Evolutionary conservation across 2,888 invertebrate species (phyloP).

Genomic region (Chorisops tibialis): DNA sequence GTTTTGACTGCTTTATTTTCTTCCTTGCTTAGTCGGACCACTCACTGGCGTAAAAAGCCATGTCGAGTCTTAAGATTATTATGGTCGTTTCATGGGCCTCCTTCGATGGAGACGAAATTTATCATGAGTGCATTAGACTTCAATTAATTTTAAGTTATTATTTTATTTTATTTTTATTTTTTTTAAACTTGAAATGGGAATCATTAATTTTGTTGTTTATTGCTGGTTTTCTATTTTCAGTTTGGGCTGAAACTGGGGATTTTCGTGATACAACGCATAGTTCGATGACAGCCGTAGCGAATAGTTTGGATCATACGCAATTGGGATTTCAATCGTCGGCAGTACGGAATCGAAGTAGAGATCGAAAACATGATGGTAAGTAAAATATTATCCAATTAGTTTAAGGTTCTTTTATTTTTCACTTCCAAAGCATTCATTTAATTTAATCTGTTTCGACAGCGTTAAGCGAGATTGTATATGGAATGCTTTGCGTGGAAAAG

Average conservation of each 20-base stretch:
- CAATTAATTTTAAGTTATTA: slow-evolving; percentile 8
- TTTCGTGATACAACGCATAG: slow-evolving; percentile 79
- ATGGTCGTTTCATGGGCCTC: background rate
- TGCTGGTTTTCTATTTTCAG: slow-evolving; percentile 58
- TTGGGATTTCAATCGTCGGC: slow-evolving; percentile 65
- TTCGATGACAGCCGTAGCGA: slow-evolving; percentile 62
- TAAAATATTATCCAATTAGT: no score
- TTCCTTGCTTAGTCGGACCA: background rate
- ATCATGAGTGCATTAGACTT: background rate
- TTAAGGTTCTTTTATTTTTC: no score
- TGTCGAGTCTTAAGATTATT: slow-evolving; percentile 17
- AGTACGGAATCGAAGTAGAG: slow-evolving; percentile 64
- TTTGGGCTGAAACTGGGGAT: slow-evolving; percentile 87
- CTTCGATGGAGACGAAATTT: background rate
- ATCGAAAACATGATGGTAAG: slow-evolving; percentile 60
- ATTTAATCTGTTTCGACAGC: no score
- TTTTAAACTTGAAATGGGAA: slow-evolving; percentile 26
- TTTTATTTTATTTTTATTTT: slow-evolving; percentile 36
- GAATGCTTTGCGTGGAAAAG: no score
- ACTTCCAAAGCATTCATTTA: no score
- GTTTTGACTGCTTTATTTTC: background rate
- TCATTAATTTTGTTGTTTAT: slow-evolving; percentile 32
- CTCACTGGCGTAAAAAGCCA: slow-evolving; percentile 3
- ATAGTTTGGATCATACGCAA: slow-evolving; percentile 64
- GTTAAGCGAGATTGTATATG: no score